These are phyloP conservation scores for Aurelia coerulea DNA, from an alignment of 30 jellyfish, hydroid and myxozoan species.

Conservation along the genomic window DNA sequence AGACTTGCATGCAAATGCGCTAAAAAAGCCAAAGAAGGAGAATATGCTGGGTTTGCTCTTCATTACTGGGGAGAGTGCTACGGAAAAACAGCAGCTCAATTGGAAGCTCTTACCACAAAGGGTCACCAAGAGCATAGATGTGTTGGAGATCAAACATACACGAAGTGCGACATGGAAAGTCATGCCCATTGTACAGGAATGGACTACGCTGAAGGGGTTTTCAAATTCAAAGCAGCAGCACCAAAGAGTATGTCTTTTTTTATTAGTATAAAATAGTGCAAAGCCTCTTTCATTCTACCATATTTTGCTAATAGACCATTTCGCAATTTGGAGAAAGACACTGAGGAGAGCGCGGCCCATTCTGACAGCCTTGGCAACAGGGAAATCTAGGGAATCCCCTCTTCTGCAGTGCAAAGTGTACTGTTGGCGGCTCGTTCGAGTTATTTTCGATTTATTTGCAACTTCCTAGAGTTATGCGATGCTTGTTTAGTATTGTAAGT, in stretches of 20 bases:
- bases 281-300: too few relatives aligned
- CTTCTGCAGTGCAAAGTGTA: too few relatives aligned
- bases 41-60: background rate
- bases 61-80: constrained; percentile 31
- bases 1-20: constrained; percentile 66
- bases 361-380: too few relatives aligned
- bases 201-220: constrained; percentile 7
- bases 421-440: too few relatives aligned
- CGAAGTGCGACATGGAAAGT: background rate
- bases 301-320: too few relatives aligned
- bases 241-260: constrained; percentile 12
- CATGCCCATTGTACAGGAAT: constrained; percentile 13
- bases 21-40: background rate
- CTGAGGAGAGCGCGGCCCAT: too few relatives aligned
- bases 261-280: too few relatives aligned
- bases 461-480: too few relatives aligned
- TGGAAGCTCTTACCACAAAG: background rate
- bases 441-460: too few relatives aligned
- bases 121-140: background rate
- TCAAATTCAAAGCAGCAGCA: background rate
- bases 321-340: too few relatives aligned
- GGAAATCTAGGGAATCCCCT: too few relatives aligned
- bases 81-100: constrained; percentile 19
- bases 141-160: constrained; percentile 9
- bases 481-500: too few relatives aligned